A percentile compares a stretch with the other conserved stretches of the same genome.
These are phyloP conservation scores for Drosophila recens DNA, from an alignment of 2,888 invertebrate genomes.

Conservation along the genomic window DNA sequence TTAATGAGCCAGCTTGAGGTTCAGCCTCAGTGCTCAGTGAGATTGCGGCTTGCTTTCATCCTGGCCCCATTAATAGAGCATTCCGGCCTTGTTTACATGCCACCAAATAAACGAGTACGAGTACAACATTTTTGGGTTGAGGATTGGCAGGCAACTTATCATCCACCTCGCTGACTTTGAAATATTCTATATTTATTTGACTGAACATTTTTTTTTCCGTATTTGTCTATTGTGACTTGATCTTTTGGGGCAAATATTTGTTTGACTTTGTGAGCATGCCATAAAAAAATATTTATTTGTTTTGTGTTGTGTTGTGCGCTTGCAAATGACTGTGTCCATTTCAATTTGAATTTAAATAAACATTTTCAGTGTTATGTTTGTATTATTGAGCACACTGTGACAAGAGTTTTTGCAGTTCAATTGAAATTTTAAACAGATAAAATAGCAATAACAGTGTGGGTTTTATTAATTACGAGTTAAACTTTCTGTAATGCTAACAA, in stretches of 20 bases:
- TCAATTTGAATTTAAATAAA: conserved; percentile 19
- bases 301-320: conserved; percentile 3
- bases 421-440: background rate
- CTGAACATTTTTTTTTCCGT: conserved; percentile 1
- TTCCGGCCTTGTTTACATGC: conserved; percentile 43
- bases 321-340: conserved; percentile 8
- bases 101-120: conserved; percentile 37
- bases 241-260: conserved; percentile 36
- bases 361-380: conserved; percentile 5
- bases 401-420: background rate
- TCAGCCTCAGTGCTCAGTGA: conserved; percentile 23
- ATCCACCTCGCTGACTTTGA: conserved; percentile 17
- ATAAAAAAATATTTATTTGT: conserved; percentile 11
- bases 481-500: background rate
- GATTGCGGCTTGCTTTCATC: conserved; percentile 43
- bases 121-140: background rate
- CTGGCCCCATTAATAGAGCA: conserved; percentile 18
- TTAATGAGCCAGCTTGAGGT: conserved; percentile 63
- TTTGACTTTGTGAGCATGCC: conserved; percentile 23
- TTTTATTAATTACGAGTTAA: background rate
- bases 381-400: background rate
- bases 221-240: conserved; percentile 17
- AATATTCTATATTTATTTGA: conserved; percentile 34
- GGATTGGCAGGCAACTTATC: conserved; percentile 19
- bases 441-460: background rate